phyloP scores from a whole-genome alignment of 2,888 invertebrate species.

The Perizoma affinitatum region DNA sequence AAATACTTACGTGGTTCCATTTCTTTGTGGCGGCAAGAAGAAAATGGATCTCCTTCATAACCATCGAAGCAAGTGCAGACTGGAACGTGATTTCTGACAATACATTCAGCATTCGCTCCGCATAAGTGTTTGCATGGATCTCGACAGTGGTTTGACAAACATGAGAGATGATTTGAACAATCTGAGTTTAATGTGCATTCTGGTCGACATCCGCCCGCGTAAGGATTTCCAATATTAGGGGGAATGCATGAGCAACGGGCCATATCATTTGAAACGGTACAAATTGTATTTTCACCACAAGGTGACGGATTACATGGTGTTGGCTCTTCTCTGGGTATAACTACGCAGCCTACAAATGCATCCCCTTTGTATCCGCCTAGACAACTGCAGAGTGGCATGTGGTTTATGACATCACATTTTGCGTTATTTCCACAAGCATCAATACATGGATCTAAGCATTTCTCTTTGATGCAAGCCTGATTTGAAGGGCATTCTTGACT shows the following conservation, averaged over 20 bases:
- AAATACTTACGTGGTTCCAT: constrained; percentile 82
- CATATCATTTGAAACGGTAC: constrained; percentile 87
- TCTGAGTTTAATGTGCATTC: constrained; percentile 93
- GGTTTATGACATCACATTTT: constrained; percentile 90
- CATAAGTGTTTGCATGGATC: constrained; percentile 94
- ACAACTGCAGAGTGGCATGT: constrained; percentile 92
- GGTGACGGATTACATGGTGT: constrained; percentile 91
- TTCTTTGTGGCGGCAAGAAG: constrained; percentile 86
- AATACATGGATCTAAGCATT: constrained; percentile 92
- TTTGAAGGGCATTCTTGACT: constrained; percentile 92
- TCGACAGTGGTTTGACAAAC: constrained; percentile 92
- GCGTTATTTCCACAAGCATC: constrained; percentile 92
- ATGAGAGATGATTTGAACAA: constrained; percentile 90
- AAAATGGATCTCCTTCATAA: constrained; percentile 92
- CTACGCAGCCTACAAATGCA: constrained; percentile 91
- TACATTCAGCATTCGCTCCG: constrained; percentile 92
- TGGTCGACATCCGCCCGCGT: constrained; percentile 92
- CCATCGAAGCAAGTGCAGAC: constrained; percentile 91
- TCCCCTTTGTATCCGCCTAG: constrained; percentile 91
- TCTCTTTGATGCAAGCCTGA: constrained; percentile 91
- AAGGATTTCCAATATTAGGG: constrained; percentile 94
- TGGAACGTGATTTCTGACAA: constrained; percentile 92
- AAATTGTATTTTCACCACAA: constrained; percentile 93
- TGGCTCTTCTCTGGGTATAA: constrained; percentile 70
- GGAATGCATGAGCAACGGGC: constrained; percentile 93